Base-by-base conservation (phyloP, 2,888 invertebrate genomes). In the Ernsta delagoae region DNA sequence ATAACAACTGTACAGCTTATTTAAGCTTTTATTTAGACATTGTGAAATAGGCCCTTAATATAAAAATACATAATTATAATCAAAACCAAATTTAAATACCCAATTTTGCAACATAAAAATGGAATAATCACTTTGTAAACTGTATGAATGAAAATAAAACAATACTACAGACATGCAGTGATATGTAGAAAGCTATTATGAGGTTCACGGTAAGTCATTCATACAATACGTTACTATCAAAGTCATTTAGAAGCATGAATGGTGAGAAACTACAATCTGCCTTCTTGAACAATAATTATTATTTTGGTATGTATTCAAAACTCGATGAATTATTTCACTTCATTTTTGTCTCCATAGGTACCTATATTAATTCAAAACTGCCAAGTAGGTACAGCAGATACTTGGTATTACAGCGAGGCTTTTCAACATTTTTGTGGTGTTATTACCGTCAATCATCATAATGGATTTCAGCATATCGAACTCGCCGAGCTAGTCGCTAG, bases 151-250 rank as follows among this genome's bases (percentile, higher is more conserved):
- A 24, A 24, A 24, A 24, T 24, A 24, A 24, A 24, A 24, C 24
- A 24, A 24, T 24, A 24, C 24, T 36, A 36, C 36, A 36, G 36
- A 36, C 36, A 50, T 50, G 48, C 48, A 50, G 48, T 50, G 48
- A 50, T 50, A 50, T 50, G 48, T 16, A 5, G 12, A 50, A 50
- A 50, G 48, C 48, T 16, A 50, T 50, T 50, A 50, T 50, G 48
- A 50, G 48, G 48, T 50, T 50, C 7, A 50, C 48, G 48, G 48
- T 16, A 50, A 50, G 12, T 50, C 48, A 50, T 50, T 45, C 45
- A 45, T 45, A 5, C 5, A 45, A 45, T 45, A 45, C 5, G 36
- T n/a, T n/a, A n/a, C 45, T 45, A 45, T 45, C 45, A 12, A 41
- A 41, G 45, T 45, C 11, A 45, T 45, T 45, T 16, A 16, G 5